Percentiles rank a stretch among this genome's conserved stretches.
phyloP scores from a whole-genome alignment of 1,140 invertebrate species.

The Drosophila leontia region DNA sequence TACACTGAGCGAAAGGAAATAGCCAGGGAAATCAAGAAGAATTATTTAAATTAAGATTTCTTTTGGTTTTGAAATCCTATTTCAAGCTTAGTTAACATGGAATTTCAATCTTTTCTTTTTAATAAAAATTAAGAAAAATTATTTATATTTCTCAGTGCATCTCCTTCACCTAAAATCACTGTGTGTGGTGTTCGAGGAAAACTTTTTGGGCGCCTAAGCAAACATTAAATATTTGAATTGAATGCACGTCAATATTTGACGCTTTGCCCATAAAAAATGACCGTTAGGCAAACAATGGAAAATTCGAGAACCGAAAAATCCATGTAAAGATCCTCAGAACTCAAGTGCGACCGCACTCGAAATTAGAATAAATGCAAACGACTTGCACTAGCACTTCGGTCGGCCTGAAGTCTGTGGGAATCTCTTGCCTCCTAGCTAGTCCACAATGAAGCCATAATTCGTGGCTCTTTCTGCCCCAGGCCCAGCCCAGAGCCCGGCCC shows the following conservation, averaged over 20 bases:
- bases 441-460: slow-evolving; percentile 80
- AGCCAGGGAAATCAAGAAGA: neutral
- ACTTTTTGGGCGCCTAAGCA: slow-evolving; percentile 62
- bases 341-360: slow-evolving; percentile 67
- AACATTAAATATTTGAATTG: slow-evolving; percentile 61
- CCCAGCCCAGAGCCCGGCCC: slow-evolving; percentile 14
- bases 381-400: slow-evolving; percentile 23
- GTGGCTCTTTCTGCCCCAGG: slow-evolving; percentile 22
- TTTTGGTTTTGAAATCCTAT: neutral
- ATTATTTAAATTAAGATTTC: neutral
- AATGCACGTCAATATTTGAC: slow-evolving; percentile 77
- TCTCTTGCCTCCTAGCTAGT: slow-evolving; percentile 8
- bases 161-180: neutral
- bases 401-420: slow-evolving; percentile 51
- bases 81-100: too few species aligned
- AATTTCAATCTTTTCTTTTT: neutral
- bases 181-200: slow-evolving; percentile 8
- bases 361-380: slow-evolving; percentile 73
- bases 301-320: slow-evolving; percentile 26
- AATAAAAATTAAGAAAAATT: neutral
- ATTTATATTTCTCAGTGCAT: slow-evolving; percentile 3
- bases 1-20: slow-evolving; percentile 3
- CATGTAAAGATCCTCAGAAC: slow-evolving; percentile 22
- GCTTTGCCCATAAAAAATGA: slow-evolving; percentile 14
- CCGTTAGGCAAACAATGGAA: slow-evolving; percentile 64